phyloP scores from a whole-genome alignment of 2,113 vertebrate genomes.

The Corythoichthys intestinalis region DNA sequence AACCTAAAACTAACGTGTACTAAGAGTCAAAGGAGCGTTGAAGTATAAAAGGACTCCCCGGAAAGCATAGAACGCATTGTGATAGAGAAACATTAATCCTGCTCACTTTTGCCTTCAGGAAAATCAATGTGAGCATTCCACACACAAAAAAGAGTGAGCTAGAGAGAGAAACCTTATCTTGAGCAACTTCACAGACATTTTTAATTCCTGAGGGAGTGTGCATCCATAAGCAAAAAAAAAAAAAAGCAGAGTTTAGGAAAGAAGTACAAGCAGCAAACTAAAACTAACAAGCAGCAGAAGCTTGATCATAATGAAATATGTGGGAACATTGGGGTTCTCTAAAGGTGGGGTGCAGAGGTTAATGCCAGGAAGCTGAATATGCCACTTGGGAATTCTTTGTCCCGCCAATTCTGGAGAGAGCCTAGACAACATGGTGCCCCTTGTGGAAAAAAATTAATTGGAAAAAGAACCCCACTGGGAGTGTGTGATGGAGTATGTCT shows the following conservation, averaged over 20 bases:
- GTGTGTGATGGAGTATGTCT: background rate
- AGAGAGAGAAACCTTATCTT: slow-evolving; percentile 27
- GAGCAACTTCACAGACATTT: slow-evolving; percentile 27
- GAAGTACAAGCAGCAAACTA: background rate
- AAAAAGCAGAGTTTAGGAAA: slow-evolving; percentile 23
- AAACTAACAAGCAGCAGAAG: background rate
- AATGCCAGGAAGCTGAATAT: slow-evolving; percentile 38
- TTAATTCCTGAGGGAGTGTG: slow-evolving; percentile 29
- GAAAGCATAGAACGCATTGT: slow-evolving; percentile 18
- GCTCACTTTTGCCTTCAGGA: slow-evolving; percentile 17
- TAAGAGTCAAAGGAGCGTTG: slow-evolving; percentile 7
- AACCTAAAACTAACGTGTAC: background rate
- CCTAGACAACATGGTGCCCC: slow-evolving; percentile 41
- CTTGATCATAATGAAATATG: background rate
- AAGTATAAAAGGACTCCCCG: slow-evolving; percentile 10
- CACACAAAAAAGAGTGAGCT: slow-evolving; percentile 20
- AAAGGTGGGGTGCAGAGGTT: slow-evolving; percentile 28
- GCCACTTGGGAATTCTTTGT: slow-evolving; percentile 53
- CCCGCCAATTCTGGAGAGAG: slow-evolving; percentile 22
- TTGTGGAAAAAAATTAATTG: slow-evolving; percentile 39
- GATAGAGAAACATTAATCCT: slow-evolving; percentile 10
- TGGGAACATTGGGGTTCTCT: slow-evolving; percentile 16
- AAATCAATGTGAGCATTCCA: slow-evolving; percentile 26
- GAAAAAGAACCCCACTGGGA: slow-evolving; percentile 43
- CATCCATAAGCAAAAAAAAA: slow-evolving; percentile 22